These are phyloP conservation scores for Axea sp. DNA, from an alignment of 2,888 invertebrate species.

Conservation along the genomic window DNA sequence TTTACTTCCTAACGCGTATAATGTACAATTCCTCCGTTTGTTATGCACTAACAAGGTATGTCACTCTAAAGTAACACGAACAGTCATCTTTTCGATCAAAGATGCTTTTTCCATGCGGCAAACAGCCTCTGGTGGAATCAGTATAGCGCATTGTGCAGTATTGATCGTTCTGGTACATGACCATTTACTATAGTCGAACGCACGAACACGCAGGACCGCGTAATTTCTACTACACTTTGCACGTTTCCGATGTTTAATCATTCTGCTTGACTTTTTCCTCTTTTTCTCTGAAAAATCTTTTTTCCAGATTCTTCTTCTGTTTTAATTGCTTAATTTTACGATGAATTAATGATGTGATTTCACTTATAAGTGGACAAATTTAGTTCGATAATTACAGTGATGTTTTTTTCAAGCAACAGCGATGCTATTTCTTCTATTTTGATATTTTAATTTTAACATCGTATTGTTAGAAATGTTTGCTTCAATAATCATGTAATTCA, in stretches of 20 bases:
- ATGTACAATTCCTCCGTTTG: too few relatives aligned
- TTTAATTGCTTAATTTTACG: slow-evolving; percentile 22
- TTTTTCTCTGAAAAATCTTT: slow-evolving; percentile 9
- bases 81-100: slow-evolving; percentile 42
- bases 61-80: slow-evolving; percentile 40
- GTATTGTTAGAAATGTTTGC: too few relatives aligned
- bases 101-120: slow-evolving; percentile 46
- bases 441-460: too few relatives aligned
- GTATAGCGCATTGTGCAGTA: slow-evolving; percentile 57
- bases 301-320: slow-evolving; percentile 2
- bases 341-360: too few relatives aligned
- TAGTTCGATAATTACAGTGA: too few relatives aligned
- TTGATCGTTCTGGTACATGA: slow-evolving; percentile 57
- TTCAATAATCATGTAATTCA: too few relatives aligned
- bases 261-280: slow-evolving; percentile 7
- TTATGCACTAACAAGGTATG: too few relatives aligned
- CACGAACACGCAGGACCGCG: slow-evolving; percentile 45
- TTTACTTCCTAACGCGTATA: too few relatives aligned
- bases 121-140: slow-evolving; percentile 47
- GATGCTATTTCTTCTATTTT: too few relatives aligned
- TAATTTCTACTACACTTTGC: slow-evolving; percentile 48
- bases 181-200: slow-evolving; percentile 49
- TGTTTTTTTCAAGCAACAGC: too few relatives aligned
- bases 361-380: too few relatives aligned
- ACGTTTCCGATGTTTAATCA: slow-evolving; percentile 29